phyloP scores from a whole-genome alignment of 2,113 vertebrate genomes.

The Thymallus thymallus region DNA sequence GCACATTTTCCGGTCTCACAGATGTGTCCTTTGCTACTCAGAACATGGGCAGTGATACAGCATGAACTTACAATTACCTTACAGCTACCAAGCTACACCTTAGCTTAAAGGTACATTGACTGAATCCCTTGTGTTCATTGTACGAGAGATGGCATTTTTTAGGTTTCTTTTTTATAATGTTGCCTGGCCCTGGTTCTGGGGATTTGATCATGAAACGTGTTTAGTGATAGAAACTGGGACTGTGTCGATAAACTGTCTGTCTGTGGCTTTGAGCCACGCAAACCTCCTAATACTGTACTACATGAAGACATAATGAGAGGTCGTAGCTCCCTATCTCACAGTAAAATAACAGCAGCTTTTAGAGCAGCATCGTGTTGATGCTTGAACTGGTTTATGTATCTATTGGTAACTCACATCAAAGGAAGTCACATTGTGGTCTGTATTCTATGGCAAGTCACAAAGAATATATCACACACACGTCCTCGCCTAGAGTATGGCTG shows the following conservation, averaged over 20 bases:
- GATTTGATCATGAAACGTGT: not conserved
- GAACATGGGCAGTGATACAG: conserved; percentile 39
- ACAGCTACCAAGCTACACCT: not conserved
- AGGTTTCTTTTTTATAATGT: not conserved
- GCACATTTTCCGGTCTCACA: conserved; percentile 57
- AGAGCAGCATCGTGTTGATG: not conserved
- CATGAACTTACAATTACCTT: conserved; percentile 28
- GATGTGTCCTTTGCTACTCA: conserved; percentile 49
- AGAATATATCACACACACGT: not conserved
- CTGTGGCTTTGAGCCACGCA: too few relatives aligned
- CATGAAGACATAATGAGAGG: not conserved
- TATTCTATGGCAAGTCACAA: conserved; percentile 3
- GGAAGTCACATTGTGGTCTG: not conserved
- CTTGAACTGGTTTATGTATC: not conserved
- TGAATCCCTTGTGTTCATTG: conserved; percentile 7
- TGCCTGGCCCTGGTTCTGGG: not conserved
- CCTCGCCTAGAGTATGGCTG: conserved; percentile 3
- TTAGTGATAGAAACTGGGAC: not conserved
- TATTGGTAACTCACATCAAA: not conserved
- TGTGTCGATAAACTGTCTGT: not conserved
- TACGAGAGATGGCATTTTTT: conserved; percentile 22
- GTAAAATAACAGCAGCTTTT: not conserved
- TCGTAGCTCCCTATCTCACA: not conserved
- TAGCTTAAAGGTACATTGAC: conserved; percentile 11
- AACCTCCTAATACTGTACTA: too few relatives aligned